phyloP scores from a whole-genome alignment of 2,113 vertebrate genomes.

The Agapornis roseicollis region DNA sequence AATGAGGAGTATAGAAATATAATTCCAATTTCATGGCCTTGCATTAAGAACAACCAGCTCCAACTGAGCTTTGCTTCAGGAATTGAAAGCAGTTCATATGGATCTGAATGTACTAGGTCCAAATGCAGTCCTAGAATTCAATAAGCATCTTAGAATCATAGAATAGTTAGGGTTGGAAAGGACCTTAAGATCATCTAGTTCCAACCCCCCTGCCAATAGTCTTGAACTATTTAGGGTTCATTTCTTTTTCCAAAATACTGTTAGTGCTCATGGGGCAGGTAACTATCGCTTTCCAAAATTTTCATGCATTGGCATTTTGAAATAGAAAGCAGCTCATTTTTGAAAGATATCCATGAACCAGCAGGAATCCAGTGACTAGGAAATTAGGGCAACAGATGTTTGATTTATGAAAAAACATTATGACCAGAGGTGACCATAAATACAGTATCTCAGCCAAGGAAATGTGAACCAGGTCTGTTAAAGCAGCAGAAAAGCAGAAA shows the following conservation, averaged over 20 bases:
- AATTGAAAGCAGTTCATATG: accelerated
- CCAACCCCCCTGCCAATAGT: too few species aligned
- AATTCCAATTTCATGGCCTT: neutral
- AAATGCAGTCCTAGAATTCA: neutral
- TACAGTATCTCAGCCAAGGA: neutral
- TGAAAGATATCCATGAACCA: neutral
- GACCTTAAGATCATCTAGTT: too few species aligned
- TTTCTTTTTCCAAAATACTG: neutral
- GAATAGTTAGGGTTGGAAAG: too few species aligned
- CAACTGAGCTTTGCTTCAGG: neutral
- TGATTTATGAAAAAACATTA: neutral
- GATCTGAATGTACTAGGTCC: neutral
- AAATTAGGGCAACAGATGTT: neutral
- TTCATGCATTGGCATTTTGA: neutral
- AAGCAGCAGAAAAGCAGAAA: neutral
- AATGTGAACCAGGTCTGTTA: neutral
- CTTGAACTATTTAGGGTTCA: neutral
- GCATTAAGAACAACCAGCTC: neutral
- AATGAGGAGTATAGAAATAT: accelerated
- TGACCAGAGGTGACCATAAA: neutral
- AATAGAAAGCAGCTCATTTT: neutral
- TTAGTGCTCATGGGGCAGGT: neutral
- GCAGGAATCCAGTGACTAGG: neutral
- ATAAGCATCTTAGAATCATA: accelerated
- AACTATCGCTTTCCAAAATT: neutral